A percentile compares a stretch with the other conserved stretches of the same genome.
phyloP scores from a whole-genome alignment of 2,797 vertebrate genomes.

The Pangasius larnaudii region DNA sequence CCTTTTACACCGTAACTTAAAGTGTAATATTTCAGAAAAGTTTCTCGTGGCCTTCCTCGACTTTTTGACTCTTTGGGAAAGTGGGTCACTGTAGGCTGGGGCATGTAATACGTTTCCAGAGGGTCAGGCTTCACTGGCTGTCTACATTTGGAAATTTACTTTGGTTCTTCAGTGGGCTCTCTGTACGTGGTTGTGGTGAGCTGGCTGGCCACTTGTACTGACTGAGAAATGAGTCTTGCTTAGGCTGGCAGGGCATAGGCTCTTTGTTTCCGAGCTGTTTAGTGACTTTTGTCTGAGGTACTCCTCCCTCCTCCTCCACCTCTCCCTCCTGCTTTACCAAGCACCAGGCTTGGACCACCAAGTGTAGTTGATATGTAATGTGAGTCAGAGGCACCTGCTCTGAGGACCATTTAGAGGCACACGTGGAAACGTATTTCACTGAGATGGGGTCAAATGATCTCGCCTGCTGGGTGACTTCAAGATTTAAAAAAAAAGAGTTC shows the following conservation, averaged over 20 bases:
- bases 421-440: slow-evolving; percentile 55
- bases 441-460: slow-evolving; percentile 60
- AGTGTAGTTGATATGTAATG: slow-evolving; percentile 60
- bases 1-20: slow-evolving; percentile 59
- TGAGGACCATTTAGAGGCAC: slow-evolving; percentile 45
- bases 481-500: slow-evolving; percentile 14
- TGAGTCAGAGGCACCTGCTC: slow-evolving; percentile 51
- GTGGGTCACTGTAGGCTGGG: slow-evolving; percentile 37
- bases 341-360: slow-evolving; percentile 58
- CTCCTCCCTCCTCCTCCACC: slow-evolving; percentile 53
- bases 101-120: slow-evolving; percentile 44
- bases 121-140: slow-evolving; percentile 61
- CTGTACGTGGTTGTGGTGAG: slow-evolving; percentile 35
- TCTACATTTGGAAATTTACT: slow-evolving; percentile 48
- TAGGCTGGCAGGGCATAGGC: slow-evolving; percentile 40
- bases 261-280: slow-evolving; percentile 61
- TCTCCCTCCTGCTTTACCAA: slow-evolving; percentile 36
- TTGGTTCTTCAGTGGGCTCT: slow-evolving; percentile 43
- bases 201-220: slow-evolving; percentile 39
- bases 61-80: slow-evolving; percentile 40
- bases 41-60: slow-evolving; percentile 51
- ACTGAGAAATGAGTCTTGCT: slow-evolving; percentile 49
- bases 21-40: slow-evolving; percentile 63
- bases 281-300: slow-evolving; percentile 59
- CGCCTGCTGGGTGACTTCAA: slow-evolving; percentile 49